Conservation (phyloP, 2,113 vertebrate genomes). For the Pyxicephalus adspersus region DNA sequence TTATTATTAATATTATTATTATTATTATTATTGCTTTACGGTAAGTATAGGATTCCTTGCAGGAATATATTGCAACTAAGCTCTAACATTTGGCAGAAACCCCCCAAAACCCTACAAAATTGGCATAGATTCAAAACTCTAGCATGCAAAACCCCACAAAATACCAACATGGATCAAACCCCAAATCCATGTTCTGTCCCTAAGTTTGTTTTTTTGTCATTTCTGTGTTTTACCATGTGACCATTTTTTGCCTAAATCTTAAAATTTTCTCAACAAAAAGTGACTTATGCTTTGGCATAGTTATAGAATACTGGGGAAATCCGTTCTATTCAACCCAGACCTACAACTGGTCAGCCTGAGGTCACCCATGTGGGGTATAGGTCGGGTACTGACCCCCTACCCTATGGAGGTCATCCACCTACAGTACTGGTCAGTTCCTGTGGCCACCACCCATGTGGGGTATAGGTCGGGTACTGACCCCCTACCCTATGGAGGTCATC, state of each 20-base stretch:
- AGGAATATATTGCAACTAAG: conserved; percentile 54
- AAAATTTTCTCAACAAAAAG: conserved; percentile 63
- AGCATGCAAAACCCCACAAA: conserved; percentile 43
- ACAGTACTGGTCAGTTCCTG: not conserved
- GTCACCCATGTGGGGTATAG: not conserved
- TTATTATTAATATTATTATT: not conserved
- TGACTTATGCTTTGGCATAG: conserved; percentile 91
- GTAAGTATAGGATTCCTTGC: conserved; percentile 45
- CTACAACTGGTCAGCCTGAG: not conserved
- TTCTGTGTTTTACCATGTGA: not conserved
- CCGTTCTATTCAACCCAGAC: not conserved
- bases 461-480: not conserved
- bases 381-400: too few species aligned
- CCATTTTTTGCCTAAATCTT: conserved; percentile 24
- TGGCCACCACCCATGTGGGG: not conserved
- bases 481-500: too few species aligned
- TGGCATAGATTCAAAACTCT: conserved; percentile 82
- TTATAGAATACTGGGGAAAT: conserved; percentile 74
- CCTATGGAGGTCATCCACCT: too few species aligned
- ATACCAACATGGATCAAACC: conserved; percentile 6
- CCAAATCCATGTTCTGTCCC: not conserved
- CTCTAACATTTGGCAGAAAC: conserved; percentile 37
- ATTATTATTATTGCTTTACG: conserved; percentile 47
- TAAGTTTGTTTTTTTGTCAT: not conserved
- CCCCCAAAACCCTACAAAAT: conserved; percentile 72